These are phyloP conservation scores for Pyrgus malvae DNA, from an alignment of 2,888 invertebrate genomes.

Conservation along the genomic window DNA sequence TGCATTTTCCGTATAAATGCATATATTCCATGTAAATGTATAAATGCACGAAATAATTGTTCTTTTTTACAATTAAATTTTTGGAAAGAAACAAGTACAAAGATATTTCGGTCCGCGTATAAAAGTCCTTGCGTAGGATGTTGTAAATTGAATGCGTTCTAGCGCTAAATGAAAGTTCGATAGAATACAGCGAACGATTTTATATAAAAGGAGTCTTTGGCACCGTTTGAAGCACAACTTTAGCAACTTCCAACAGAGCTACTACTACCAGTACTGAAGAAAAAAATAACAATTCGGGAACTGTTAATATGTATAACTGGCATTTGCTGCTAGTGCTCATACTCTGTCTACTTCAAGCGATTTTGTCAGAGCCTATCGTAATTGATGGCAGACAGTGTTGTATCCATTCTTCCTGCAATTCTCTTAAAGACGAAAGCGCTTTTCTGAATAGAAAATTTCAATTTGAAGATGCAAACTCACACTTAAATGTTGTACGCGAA, in stretches of 20 bases:
- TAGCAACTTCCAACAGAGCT: constrained; percentile 57
- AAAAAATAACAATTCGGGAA: constrained; percentile 43
- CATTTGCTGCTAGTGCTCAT: constrained; percentile 70
- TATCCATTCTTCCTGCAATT: constrained; percentile 24
- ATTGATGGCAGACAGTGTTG: constrained; percentile 71
- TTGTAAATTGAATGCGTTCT: constrained; percentile 75
- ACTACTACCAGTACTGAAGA: constrained; percentile 40
- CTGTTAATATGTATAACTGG: constrained; percentile 78
- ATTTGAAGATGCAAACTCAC: background rate
- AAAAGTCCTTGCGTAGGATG: constrained; percentile 49
- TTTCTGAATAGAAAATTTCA: constrained; percentile 1
- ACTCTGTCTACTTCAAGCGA: constrained; percentile 64
- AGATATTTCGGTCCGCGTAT: constrained; percentile 12
- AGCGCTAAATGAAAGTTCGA: constrained; percentile 69
- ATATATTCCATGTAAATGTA: no score
- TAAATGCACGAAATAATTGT: no score
- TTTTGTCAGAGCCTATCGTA: constrained; percentile 57
- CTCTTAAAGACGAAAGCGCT: constrained; percentile 32
- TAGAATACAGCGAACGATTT: constrained; percentile 42
- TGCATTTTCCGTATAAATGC: no score
- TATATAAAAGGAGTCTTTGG: constrained; percentile 58
- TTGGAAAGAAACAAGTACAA: no score
- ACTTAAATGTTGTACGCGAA: background rate
- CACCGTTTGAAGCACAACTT: constrained; percentile 55
- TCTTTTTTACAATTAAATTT: no score